Evolutionary conservation across 2,113 vertebrate species (phyloP), one percentile per base, ranked within the genome.

Genomic region (Seriola dumerili): DNA sequence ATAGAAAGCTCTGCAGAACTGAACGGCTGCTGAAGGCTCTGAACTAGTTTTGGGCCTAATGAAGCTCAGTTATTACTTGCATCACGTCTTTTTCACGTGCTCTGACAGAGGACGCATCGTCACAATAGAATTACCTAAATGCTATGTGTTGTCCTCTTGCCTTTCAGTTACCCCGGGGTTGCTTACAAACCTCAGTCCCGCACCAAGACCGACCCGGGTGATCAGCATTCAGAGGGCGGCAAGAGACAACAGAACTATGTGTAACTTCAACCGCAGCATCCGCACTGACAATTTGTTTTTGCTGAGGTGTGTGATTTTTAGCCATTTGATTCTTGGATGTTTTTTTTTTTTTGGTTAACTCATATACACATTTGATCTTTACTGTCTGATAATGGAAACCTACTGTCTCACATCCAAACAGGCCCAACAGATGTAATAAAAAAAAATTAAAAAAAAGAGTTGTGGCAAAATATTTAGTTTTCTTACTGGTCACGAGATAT

Each of bases 161-260:
- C 73, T 77, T 76, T 55, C 76, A 97, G 96, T 9, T 97, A 97
- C 93, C 96, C 96, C 58, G 91, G 95, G 0, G 96, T 98, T 36
- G 96, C 94, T 66, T 98, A 98, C 90, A 97, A 96, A 0, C 94
- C 95, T 0, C 95, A 96, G 0, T 83, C 95, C 23, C 78, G 86
- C 67, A 94, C 93, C 50, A 95, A 76, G 61, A 16, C 52, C 1
- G 76, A 77, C 3, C 36, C n/a, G 0, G 76, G 70, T 17, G 85
- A 81, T 3, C 66, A 61, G 3, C 71, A 79, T 11, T 64, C 85
- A 50, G 88, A 85, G 50, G 79, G 57, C 17, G 58, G n/a, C 23
- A 88, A 42, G 54, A 78, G 13, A 32, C 34, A 63, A 0, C 78
- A 85, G 32, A 78, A 90, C 25, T 91, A 88, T 36, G 84, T 92